phyloP scores from a whole-genome alignment of 2,113 vertebrate species.

The Bufo bufo region DNA sequence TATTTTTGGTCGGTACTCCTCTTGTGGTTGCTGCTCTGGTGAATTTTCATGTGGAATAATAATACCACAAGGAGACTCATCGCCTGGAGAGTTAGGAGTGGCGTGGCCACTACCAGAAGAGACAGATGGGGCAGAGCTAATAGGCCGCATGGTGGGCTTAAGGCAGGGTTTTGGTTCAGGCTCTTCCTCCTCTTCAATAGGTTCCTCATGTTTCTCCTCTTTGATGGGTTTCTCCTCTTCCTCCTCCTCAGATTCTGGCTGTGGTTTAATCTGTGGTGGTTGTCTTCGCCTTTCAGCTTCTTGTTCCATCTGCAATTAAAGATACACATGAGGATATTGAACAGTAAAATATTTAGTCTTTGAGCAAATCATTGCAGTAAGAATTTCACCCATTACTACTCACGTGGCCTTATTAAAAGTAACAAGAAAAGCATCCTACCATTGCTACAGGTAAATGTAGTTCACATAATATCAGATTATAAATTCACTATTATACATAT shows the following conservation, averaged over 20 bases:
- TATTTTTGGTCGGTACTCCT: slow-evolving; percentile 94
- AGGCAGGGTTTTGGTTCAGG: slow-evolving; percentile 87
- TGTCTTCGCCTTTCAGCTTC: slow-evolving; percentile 93
- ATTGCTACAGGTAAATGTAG: too few species aligned
- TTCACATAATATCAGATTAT: too few species aligned
- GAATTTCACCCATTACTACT: background rate
- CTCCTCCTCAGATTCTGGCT: slow-evolving; percentile 84
- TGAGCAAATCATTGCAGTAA: background rate
- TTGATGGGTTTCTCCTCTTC: slow-evolving; percentile 86
- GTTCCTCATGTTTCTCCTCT: slow-evolving; percentile 86
- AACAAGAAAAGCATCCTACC: background rate
- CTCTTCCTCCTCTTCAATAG: slow-evolving; percentile 82
- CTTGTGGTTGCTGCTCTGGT: slow-evolving; percentile 87
- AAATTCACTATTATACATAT: background rate
- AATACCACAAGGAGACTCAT: slow-evolving; percentile 96
- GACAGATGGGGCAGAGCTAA: slow-evolving; percentile 92
- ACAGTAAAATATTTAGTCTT: background rate
- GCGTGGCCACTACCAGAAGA: slow-evolving; percentile 93
- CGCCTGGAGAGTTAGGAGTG: slow-evolving; percentile 90
- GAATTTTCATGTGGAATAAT: slow-evolving; percentile 99
- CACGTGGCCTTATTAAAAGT: background rate
- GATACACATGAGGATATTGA: background rate
- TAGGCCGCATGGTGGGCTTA: slow-evolving; percentile 94
- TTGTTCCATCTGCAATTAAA: slow-evolving; percentile 89
- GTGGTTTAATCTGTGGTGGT: slow-evolving; percentile 86